Evolutionary conservation across 2,888 invertebrate species (phyloP).

Genomic region (Tiliacea citrago): DNA sequence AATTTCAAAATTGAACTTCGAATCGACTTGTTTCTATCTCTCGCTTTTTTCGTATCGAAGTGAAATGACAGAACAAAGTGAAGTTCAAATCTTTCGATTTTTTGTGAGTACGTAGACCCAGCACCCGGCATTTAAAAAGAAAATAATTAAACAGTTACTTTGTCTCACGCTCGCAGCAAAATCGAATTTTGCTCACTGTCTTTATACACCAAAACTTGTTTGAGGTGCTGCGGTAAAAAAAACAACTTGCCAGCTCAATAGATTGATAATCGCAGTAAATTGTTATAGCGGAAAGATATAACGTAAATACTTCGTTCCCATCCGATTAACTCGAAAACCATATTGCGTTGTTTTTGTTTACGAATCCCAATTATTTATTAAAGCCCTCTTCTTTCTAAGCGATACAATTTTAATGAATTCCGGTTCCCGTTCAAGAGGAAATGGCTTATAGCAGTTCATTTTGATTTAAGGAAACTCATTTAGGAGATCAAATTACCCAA

Average conservation of each 20-base stretch:
- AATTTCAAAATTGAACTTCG: too few species aligned
- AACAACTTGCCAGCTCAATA: neutral
- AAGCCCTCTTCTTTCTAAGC: constrained; percentile 19
- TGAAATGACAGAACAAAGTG: too few species aligned
- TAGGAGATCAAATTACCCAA: constrained; percentile 21
- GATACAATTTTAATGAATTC: constrained; percentile 50
- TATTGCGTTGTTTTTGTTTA: constrained; percentile 10
- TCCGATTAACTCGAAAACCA: constrained; percentile 6
- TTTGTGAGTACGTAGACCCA: too few species aligned
- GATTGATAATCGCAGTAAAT: neutral
- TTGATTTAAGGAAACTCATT: constrained; percentile 35
- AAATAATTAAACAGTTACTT: too few species aligned
- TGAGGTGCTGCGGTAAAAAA: too few species aligned
- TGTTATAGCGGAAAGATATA: neutral
- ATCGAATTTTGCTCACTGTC: too few species aligned
- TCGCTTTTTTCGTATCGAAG: too few species aligned
- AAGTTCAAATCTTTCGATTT: too few species aligned
- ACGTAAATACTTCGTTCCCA: neutral
- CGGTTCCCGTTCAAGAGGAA: neutral
- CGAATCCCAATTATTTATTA: constrained; percentile 23
- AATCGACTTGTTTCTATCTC: too few species aligned
- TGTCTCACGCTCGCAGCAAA: too few species aligned
- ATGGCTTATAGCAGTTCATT: constrained; percentile 15
- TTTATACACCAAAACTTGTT: too few species aligned
- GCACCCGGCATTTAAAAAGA: too few species aligned